These are phyloP conservation scores for Noctilio leporinus DNA, from an alignment of 2,113 vertebrate genomes.

Conservation along the genomic window DNA sequence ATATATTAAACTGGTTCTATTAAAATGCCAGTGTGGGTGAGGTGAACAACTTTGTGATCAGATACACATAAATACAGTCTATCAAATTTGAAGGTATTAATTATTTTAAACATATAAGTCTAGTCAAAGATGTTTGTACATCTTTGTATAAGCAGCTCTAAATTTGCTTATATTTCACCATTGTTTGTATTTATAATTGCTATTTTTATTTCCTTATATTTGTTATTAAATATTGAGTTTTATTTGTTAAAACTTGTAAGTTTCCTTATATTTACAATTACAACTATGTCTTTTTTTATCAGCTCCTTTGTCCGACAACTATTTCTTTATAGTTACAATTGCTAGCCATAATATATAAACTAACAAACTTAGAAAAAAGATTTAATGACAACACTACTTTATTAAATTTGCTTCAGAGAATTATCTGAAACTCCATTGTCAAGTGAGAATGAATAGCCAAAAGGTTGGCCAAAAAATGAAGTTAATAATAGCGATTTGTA, in stretches of 20 bases:
- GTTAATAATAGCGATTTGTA: not conserved
- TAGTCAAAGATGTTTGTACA: not conserved
- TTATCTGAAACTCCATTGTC: not conserved
- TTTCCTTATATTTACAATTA: not conserved
- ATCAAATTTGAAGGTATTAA: not conserved
- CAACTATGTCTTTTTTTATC: not conserved
- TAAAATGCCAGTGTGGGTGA: not conserved
- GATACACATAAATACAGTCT: not conserved
- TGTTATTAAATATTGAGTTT: no score
- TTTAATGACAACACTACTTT: not conserved
- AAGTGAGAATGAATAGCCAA: not conserved
- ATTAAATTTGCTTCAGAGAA: not conserved
- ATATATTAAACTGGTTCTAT: not conserved
- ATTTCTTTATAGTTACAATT: not conserved
- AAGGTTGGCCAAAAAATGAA: not conserved
- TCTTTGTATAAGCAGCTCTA: not conserved
- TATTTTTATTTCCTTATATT: not conserved
- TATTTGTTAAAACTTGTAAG: not conserved
- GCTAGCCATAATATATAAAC: not conserved
- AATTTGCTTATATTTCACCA: not conserved
- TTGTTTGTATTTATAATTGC: not conserved
- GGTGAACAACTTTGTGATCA: not conserved
- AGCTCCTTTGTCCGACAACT: no score
- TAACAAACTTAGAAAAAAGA: slow-evolving; percentile 1
- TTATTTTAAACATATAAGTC: not conserved